Conservation (phyloP, 1,140 invertebrate species). For the Lysiphlebus fabarum region DNA sequence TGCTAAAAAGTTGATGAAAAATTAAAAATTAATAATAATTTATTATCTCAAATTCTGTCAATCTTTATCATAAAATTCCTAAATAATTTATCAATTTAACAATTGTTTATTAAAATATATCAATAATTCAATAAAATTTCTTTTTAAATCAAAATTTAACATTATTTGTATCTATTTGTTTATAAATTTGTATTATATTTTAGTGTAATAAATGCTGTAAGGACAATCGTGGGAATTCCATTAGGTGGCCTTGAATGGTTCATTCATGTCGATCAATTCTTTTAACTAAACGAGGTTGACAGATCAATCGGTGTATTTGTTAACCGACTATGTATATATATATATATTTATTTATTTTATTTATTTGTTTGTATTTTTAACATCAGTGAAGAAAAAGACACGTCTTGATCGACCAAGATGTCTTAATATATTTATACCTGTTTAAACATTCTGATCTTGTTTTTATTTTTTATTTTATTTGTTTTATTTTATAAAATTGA, state of each 20-base stretch:
- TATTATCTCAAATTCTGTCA: no score
- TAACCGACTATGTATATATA: neutral
- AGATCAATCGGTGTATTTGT: constrained; percentile 46
- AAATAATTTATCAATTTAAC: no score
- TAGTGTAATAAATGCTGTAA: constrained; percentile 34
- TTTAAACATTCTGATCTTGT: no score
- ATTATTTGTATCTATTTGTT: neutral
- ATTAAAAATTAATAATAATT: neutral
- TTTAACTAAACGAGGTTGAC: constrained; percentile 48
- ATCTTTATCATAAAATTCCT: no score
- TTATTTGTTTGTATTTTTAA: neutral
- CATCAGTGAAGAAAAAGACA: neutral
- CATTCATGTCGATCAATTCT: constrained; percentile 55
- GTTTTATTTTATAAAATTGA: no score
- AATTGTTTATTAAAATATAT: no score
- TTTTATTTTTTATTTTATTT: neutral
- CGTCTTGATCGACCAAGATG: neutral
- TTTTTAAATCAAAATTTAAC: constrained; percentile 6
- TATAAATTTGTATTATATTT: constrained; percentile 15
- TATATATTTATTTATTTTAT: no score
- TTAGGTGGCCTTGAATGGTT: constrained; percentile 54
- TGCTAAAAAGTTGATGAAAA: no score
- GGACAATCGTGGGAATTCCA: constrained; percentile 55
- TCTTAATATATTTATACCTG: neutral
- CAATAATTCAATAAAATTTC: no score